phyloP scores from a whole-genome alignment of 2,797 vertebrate species.

The Cygnus olor region DNA sequence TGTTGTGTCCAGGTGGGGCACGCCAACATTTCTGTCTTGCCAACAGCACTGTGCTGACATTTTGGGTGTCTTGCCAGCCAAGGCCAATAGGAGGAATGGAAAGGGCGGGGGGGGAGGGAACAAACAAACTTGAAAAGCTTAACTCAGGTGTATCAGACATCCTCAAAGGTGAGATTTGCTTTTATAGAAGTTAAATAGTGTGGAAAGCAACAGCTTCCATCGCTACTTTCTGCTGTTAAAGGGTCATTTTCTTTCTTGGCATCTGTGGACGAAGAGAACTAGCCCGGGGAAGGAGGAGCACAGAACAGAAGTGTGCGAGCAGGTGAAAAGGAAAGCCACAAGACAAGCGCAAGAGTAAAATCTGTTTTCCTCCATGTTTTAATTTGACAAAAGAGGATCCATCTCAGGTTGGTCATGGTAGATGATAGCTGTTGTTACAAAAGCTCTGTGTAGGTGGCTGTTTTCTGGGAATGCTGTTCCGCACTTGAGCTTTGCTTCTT shows the following conservation, averaged over 20 bases:
- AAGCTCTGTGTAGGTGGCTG: neutral
- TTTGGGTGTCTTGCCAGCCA: neutral
- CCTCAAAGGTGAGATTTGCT: neutral
- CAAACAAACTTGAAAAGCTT: conserved; percentile 38
- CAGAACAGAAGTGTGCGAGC: neutral
- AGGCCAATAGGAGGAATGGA: neutral
- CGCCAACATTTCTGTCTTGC: neutral
- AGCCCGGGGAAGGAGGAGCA: neutral
- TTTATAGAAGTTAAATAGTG: neutral
- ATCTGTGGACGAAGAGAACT: neutral
- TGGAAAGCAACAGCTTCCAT: neutral
- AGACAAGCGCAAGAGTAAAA: neutral
- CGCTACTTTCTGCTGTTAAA: neutral
- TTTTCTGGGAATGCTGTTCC: neutral
- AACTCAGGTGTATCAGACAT: conserved; percentile 59
- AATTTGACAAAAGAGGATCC: neutral
- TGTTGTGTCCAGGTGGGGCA: neutral
- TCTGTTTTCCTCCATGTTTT: neutral
- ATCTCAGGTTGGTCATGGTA: neutral
- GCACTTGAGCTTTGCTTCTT: neutral
- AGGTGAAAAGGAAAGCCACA: neutral
- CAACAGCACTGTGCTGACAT: neutral
- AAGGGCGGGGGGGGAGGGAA: neutral
- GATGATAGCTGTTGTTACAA: neutral
- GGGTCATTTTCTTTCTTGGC: conserved; percentile 40